These are phyloP conservation scores for Eilema depressum DNA, from an alignment of 2,888 invertebrate species.

Conservation along the genomic window DNA sequence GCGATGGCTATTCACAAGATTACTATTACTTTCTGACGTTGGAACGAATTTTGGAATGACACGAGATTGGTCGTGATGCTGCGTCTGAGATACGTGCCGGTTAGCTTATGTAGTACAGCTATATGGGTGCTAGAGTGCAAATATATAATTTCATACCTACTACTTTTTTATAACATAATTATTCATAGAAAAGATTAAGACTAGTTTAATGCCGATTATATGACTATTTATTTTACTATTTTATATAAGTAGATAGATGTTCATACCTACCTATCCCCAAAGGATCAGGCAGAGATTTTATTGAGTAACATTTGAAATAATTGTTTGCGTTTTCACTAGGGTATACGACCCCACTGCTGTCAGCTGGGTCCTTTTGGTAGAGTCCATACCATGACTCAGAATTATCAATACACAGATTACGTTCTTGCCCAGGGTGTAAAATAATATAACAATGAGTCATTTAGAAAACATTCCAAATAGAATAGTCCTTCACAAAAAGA, in stretches of 20 bases:
- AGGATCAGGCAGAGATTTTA: not conserved
- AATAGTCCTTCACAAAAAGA: not conserved
- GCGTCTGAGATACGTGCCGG: constrained; percentile 24
- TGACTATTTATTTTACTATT: too few relatives aligned
- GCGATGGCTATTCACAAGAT: constrained; percentile 43
- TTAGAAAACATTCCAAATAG: not conserved
- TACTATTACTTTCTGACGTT: constrained; percentile 40
- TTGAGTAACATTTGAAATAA: not conserved
- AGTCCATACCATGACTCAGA: not conserved
- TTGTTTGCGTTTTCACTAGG: not conserved
- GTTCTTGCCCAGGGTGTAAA: not conserved
- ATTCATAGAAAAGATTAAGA: too few relatives aligned
- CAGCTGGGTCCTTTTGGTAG: not conserved
- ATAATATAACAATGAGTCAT: not conserved
- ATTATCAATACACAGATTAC: not conserved
- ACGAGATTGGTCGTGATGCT: constrained; percentile 14
- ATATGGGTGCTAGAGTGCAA: too few relatives aligned
- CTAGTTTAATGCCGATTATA: too few relatives aligned
- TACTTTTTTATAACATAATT: too few relatives aligned
- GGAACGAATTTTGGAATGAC: constrained; percentile 39
- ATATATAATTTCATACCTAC: too few relatives aligned
- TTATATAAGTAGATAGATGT: too few relatives aligned
- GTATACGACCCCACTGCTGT: not conserved
- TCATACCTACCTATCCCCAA: too few relatives aligned
- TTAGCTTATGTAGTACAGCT: not conserved